These are phyloP conservation scores for Rhizoglyphus robini DNA, from an alignment of 1,140 invertebrate species.

Conservation along the genomic window DNA sequence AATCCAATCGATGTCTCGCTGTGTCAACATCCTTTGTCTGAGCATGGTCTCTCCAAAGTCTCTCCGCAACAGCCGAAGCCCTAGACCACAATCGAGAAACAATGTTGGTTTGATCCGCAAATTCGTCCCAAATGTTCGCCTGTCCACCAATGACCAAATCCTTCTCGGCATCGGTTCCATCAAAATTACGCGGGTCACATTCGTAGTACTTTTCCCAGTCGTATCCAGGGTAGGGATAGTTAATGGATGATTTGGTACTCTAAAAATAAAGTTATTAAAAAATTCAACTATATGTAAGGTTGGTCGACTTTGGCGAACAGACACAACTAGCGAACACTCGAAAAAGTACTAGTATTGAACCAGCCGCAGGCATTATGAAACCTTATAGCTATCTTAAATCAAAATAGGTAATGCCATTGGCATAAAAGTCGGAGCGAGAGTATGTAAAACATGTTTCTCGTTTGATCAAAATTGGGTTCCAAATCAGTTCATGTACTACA, in stretches of 20 bases:
- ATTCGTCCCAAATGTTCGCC: conserved; percentile 34
- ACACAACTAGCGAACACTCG: too few species aligned
- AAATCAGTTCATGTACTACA: too few species aligned
- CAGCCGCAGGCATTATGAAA: too few species aligned
- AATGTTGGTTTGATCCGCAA: conserved; percentile 32
- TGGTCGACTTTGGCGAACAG: too few species aligned
- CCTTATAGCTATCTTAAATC: too few species aligned
- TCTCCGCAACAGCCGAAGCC: conserved; percentile 65
- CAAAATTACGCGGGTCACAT: conserved; percentile 38
- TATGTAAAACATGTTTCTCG: too few species aligned
- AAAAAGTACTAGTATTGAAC: too few species aligned
- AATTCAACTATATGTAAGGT: too few species aligned
- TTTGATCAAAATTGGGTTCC: too few species aligned
- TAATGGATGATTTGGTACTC: conserved; percentile 34
- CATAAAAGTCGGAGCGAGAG: too few species aligned
- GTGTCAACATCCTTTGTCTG: conserved; percentile 25
- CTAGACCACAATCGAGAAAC: conserved; percentile 41
- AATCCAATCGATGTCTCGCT: conserved; percentile 28
- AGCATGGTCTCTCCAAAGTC: conserved; percentile 51
- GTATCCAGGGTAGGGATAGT: conserved; percentile 30
- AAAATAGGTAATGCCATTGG: too few species aligned
- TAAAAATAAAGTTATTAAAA: too few species aligned
- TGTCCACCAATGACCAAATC: conserved; percentile 31
- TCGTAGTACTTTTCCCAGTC: conserved; percentile 38
- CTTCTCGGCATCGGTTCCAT: conserved; percentile 13